phyloP scores from a whole-genome alignment of 2,888 invertebrate genomes.

The Chymomyza procnemis region DNA sequence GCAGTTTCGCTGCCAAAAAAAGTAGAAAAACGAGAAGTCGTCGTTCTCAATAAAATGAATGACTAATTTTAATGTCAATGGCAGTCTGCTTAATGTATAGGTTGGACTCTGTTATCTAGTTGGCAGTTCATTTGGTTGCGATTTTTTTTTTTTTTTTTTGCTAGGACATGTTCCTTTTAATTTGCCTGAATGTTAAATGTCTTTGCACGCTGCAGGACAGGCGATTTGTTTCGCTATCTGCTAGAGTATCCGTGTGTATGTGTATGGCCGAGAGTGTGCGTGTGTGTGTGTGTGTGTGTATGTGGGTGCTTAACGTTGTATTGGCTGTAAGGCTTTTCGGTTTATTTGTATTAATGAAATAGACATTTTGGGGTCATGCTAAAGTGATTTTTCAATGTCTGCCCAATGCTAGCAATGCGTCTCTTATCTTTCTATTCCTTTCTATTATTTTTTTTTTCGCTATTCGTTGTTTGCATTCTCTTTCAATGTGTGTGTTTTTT shows the following conservation, averaged over 20 bases:
- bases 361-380: slow-evolving; percentile 73
- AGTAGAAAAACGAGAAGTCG: slow-evolving; percentile 1
- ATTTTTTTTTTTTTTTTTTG: not conserved
- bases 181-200: slow-evolving; percentile 57
- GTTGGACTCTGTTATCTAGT: not conserved
- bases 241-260: not conserved
- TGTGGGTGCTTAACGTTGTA: not conserved
- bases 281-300: slow-evolving; percentile 3
- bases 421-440: slow-evolving; percentile 17
- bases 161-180: slow-evolving; percentile 63
- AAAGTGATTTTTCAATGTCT: slow-evolving; percentile 75
- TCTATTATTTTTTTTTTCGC: slow-evolving; percentile 9
- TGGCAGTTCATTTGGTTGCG: not conserved
- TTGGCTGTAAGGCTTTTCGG: slow-evolving; percentile 30
- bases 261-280: not conserved
- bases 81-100: slow-evolving; percentile 3
- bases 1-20: slow-evolving; percentile 4
- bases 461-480: slow-evolving; percentile 6
- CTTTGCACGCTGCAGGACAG: slow-evolving; percentile 58
- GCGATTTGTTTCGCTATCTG: slow-evolving; percentile 57
- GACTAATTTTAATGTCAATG: slow-evolving; percentile 72
- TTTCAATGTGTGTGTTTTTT: slow-evolving; percentile 17
- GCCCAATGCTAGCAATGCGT: slow-evolving; percentile 26
- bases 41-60: slow-evolving; percentile 43
- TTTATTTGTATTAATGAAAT: slow-evolving; percentile 74